Evolutionary conservation across 2,113 vertebrate species (phyloP).

Genomic region (Piprites chloris): DNA sequence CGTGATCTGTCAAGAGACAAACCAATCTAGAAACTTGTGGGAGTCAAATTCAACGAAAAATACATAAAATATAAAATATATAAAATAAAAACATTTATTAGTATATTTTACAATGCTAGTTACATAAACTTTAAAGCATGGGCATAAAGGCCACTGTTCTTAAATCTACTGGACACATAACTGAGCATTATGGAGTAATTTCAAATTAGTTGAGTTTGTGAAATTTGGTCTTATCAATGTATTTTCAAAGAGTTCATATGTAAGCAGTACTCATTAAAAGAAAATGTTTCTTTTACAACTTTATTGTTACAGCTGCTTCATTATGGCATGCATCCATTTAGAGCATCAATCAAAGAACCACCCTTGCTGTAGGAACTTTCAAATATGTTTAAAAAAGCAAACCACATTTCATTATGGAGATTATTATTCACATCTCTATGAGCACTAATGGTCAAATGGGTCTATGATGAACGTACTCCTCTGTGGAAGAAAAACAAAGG

Average conservation of each 20-base stretch:
- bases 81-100: neutral
- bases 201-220: rapidly evolving
- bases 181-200: neutral
- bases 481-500: rapidly evolving
- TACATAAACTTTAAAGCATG: neutral
- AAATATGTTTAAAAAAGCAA: neutral
- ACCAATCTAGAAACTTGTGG: neutral
- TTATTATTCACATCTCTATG: neutral
- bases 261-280: neutral
- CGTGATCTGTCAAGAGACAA: neutral
- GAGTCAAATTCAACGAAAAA: neutral
- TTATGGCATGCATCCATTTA: neutral
- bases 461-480: neutral
- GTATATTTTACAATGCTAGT: neutral
- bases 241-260: neutral
- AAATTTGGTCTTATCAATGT: neutral
- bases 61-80: too few relatives aligned
- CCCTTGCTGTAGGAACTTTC: neutral
- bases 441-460: neutral
- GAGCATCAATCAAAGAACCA: neutral
- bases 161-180: neutral
- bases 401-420: neutral
- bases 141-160: neutral
- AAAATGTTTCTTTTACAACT: neutral
- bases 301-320: neutral